Conservation (phyloP, 2,113 vertebrate genomes). For the Pimephales promelas region DNA sequence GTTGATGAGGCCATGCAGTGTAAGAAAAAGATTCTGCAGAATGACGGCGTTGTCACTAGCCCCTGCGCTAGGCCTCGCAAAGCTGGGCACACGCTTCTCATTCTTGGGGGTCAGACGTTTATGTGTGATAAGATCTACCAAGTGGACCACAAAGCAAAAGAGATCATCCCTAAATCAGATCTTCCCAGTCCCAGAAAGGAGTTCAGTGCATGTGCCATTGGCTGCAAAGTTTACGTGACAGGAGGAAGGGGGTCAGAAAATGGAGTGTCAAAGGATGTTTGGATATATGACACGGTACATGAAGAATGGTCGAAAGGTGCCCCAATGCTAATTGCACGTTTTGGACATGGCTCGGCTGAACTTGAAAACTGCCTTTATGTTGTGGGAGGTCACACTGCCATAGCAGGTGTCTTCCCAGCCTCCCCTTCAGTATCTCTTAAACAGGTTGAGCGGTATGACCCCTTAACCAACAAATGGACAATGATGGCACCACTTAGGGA, state of each 20-base stretch:
- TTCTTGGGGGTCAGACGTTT: slow-evolving; percentile 93
- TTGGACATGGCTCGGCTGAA: slow-evolving; percentile 91
- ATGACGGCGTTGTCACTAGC: slow-evolving; percentile 88
- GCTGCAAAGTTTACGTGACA: slow-evolving; percentile 92
- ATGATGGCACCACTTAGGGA: slow-evolving; percentile 92
- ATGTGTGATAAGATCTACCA: slow-evolving; percentile 98
- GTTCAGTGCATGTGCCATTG: slow-evolving; percentile 93
- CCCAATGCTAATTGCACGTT: slow-evolving; percentile 92
- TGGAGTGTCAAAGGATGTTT: slow-evolving; percentile 93
- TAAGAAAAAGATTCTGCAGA: slow-evolving; percentile 88
- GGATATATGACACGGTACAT: slow-evolving; percentile 92
- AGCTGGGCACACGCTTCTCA: slow-evolving; percentile 90
- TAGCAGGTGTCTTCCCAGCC: slow-evolving; percentile 88
- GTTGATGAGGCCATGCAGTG: slow-evolving; percentile 89
- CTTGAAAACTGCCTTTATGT: slow-evolving; percentile 89
- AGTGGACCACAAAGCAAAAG: slow-evolving; percentile 92
- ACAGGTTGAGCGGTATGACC: slow-evolving; percentile 90
- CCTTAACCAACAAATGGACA: slow-evolving; percentile 86
- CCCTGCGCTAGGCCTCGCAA: slow-evolving; percentile 90
- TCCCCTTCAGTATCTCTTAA: slow-evolving; percentile 92
- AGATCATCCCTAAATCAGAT: slow-evolving; percentile 93
- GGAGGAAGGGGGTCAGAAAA: slow-evolving; percentile 93
- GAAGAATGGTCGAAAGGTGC: slow-evolving; percentile 95
- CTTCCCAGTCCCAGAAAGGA: slow-evolving; percentile 93
- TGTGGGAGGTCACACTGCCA: slow-evolving; percentile 91